Conservation (phyloP, 2,113 vertebrate genomes). For the Nanorana parkeri region DNA sequence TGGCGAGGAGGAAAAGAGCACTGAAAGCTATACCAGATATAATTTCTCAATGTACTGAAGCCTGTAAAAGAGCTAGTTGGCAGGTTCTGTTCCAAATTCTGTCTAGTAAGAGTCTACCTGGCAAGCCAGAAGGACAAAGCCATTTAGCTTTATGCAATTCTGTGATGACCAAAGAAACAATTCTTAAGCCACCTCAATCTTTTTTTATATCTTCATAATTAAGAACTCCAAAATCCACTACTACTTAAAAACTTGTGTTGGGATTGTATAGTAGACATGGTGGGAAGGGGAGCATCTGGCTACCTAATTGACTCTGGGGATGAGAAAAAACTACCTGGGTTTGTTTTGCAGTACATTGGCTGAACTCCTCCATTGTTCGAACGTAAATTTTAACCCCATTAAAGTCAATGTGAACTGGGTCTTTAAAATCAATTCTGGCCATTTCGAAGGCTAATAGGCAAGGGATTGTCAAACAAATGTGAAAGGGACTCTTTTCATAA, state of each 20-base stretch:
- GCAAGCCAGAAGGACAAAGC: neutral
- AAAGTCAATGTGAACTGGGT: too few species aligned
- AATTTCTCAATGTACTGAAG: neutral
- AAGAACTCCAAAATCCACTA: neutral
- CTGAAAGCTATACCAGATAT: neutral
- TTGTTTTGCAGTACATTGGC: too few species aligned
- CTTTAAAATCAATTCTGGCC: too few species aligned
- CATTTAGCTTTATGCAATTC: neutral
- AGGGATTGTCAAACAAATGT: too few species aligned
- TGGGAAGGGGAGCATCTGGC: neutral
- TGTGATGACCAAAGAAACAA: neutral
- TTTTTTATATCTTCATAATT: neutral
- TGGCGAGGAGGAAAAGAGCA: neutral
- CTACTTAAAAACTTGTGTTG: neutral
- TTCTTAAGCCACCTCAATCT: neutral
- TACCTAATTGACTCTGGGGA: neutral
- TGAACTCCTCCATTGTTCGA: too few species aligned
- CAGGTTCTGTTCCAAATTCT: neutral
- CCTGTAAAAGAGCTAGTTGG: neutral
- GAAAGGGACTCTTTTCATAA: too few species aligned
- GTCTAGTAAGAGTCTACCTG: neutral
- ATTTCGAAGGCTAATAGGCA: too few species aligned
- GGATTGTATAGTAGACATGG: neutral
- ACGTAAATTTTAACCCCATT: too few species aligned
- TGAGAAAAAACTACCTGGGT: neutral